Conservation (phyloP, 2,113 vertebrate species). For the Muntiacus muntjak region DNA sequence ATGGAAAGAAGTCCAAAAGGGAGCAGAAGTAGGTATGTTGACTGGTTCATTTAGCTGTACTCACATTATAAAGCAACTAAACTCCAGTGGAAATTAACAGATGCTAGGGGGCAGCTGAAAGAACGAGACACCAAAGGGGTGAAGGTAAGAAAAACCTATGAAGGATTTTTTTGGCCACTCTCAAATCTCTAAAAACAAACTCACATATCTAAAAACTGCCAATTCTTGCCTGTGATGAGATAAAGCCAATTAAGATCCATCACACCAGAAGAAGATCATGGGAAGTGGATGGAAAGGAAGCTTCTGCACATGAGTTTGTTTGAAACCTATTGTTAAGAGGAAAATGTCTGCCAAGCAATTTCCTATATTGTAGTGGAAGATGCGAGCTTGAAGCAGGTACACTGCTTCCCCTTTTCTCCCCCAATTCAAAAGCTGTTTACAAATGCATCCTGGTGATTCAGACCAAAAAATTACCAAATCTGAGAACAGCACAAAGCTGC, state of each 20-base stretch:
- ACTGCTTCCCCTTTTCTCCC: conserved; percentile 24
- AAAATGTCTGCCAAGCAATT: conserved; percentile 47
- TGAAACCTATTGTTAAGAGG: conserved; percentile 33
- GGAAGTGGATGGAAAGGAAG: neutral
- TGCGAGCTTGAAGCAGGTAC: conserved; percentile 53
- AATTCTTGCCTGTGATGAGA: neutral
- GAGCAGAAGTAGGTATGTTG: neutral
- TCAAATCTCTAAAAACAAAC: conserved; percentile 16
- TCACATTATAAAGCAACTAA: neutral
- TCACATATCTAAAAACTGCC: conserved; percentile 4
- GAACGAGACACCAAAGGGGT: conserved; percentile 29
- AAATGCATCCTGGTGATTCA: conserved; percentile 67
- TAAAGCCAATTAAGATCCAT: neutral
- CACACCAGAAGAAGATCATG: neutral
- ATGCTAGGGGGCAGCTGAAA: conserved; percentile 24
- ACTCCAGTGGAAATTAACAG: neutral
- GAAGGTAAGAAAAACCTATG: conserved; percentile 30
- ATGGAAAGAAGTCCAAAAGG: neutral
- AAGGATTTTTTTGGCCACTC: neutral
- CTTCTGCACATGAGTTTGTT: neutral
- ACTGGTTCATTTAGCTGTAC: neutral
- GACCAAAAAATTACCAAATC: conserved; percentile 71
- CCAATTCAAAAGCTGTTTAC: conserved; percentile 41
- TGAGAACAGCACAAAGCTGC: conserved; percentile 61
- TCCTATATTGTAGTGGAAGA: conserved; percentile 41